A percentile compares a stretch with the other conserved stretches of the same genome.
These are phyloP conservation scores for Drosophila stalkeri DNA, from an alignment of 2,888 invertebrate species.

Conservation along the genomic window DNA sequence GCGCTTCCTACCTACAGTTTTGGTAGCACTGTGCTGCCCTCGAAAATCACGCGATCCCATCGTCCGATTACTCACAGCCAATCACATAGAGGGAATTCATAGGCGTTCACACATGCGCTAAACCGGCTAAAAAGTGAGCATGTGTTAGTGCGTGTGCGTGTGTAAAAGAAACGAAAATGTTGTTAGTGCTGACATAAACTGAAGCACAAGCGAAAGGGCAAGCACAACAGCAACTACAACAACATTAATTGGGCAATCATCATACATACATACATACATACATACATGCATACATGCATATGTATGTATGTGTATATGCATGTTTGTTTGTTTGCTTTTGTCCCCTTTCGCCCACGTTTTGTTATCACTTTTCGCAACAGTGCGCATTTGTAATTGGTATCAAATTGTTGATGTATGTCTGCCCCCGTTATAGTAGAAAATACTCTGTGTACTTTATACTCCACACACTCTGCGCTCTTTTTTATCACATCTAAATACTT, in stretches of 20 bases:
- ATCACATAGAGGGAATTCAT: slow-evolving; percentile 46
- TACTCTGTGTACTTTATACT: neutral
- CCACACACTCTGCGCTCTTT: neutral
- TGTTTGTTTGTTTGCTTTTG: slow-evolving; percentile 9
- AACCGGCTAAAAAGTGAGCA: slow-evolving; percentile 24
- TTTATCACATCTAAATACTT: neutral
- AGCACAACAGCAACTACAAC: slow-evolving; percentile 16
- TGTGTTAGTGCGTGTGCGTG: slow-evolving; percentile 6
- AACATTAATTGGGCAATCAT: slow-evolving; percentile 24
- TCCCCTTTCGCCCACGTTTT: slow-evolving; percentile 8
- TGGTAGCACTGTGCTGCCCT: slow-evolving; percentile 18
- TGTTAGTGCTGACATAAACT: slow-evolving; percentile 52
- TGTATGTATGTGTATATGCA: neutral
- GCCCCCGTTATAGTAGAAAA: slow-evolving; percentile 9
- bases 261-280: neutral
- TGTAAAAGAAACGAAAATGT: slow-evolving; percentile 40
- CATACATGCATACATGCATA: neutral
- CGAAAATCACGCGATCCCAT: slow-evolving; percentile 76
- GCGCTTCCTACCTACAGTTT: slow-evolving; percentile 51
- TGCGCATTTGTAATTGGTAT: slow-evolving; percentile 16
- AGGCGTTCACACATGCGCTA: slow-evolving; percentile 32
- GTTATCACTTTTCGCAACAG: slow-evolving; percentile 20
- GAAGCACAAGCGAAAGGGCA: slow-evolving; percentile 17
- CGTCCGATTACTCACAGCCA: slow-evolving; percentile 72
- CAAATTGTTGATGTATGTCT: neutral